A percentile compares a stretch with the other conserved stretches of the same genome.
Conservation (phyloP, 2,113 vertebrate genomes). For the Lathamus discolor region DNA sequence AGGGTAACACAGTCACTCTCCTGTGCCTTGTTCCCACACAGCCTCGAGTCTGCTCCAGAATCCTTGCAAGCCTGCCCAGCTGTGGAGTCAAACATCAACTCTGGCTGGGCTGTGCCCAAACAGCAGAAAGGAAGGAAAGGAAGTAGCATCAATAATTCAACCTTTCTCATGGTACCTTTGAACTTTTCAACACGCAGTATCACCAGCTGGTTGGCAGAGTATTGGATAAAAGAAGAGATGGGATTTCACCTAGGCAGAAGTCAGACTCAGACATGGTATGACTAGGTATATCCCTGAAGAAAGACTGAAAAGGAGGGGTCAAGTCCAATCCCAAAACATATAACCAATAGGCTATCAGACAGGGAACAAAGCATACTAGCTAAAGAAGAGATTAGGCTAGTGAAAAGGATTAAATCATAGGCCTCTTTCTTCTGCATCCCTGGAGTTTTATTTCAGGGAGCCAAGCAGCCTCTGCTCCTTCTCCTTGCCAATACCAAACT, state of each 20-base stretch:
- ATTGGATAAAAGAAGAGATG: background rate
- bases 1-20: background rate
- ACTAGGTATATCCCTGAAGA: background rate
- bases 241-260: background rate
- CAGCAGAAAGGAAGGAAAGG: background rate
- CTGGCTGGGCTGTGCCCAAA: background rate
- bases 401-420: background rate
- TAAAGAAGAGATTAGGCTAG: background rate
- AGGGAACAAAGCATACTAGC: background rate
- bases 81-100: background rate
- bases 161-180: slow-evolving; percentile 37
- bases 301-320: background rate
- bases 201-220: slow-evolving; percentile 50
- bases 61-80: background rate
- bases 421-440: background rate
- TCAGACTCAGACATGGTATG: background rate
- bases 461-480: background rate
- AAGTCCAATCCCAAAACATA: background rate
- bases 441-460: background rate
- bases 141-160: slow-evolving; percentile 67
- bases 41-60: background rate
- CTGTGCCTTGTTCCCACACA: background rate
- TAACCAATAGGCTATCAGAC: background rate
- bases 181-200: slow-evolving; percentile 54
- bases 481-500: background rate